Percentiles rank a stretch among this genome's conserved stretches.
Evolutionary conservation across 2,797 vertebrate genomes (phyloP).

Genomic region (Esox masquinongy): DNA sequence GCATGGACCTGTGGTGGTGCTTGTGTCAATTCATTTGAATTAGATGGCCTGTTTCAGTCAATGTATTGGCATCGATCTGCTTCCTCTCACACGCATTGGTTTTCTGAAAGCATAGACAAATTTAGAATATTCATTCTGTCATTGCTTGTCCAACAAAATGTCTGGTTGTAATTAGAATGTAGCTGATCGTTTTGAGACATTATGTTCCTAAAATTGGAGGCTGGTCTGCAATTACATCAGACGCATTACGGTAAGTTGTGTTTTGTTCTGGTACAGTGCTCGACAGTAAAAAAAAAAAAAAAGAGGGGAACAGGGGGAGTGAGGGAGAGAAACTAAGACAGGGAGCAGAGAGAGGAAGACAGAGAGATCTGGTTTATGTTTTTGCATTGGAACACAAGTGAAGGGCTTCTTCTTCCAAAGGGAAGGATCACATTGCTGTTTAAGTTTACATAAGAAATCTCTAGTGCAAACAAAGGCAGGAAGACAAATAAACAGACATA

Average conservation of each 20-base stretch:
- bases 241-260: slow-evolving; percentile 23
- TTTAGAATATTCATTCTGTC: neutral
- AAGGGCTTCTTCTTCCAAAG: slow-evolving; percentile 28
- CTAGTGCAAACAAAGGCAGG: slow-evolving; percentile 68
- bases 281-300: slow-evolving; percentile 7
- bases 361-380: slow-evolving; percentile 38
- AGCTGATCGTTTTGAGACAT: slow-evolving; percentile 17
- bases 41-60: slow-evolving; percentile 18
- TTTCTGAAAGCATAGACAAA: neutral
- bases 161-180: slow-evolving; percentile 4
- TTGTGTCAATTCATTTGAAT: slow-evolving; percentile 36
- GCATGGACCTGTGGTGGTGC: neutral
- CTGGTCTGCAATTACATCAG: slow-evolving; percentile 5
- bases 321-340: too few species aligned
- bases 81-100: neutral
- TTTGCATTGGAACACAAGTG: slow-evolving; percentile 35
- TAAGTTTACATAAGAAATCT: slow-evolving; percentile 68
- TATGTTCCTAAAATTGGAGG: neutral
- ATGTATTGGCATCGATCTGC: neutral
- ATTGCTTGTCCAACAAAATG: neutral
- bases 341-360: slow-evolving; percentile 4
- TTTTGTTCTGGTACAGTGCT: slow-evolving; percentile 26
- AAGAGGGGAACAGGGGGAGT: neutral
- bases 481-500: slow-evolving; percentile 70
- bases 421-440: slow-evolving; percentile 43